Evolutionary conservation across 1,140 invertebrate species (phyloP).

Genomic region (Doryteuthis pealeii): DNA sequence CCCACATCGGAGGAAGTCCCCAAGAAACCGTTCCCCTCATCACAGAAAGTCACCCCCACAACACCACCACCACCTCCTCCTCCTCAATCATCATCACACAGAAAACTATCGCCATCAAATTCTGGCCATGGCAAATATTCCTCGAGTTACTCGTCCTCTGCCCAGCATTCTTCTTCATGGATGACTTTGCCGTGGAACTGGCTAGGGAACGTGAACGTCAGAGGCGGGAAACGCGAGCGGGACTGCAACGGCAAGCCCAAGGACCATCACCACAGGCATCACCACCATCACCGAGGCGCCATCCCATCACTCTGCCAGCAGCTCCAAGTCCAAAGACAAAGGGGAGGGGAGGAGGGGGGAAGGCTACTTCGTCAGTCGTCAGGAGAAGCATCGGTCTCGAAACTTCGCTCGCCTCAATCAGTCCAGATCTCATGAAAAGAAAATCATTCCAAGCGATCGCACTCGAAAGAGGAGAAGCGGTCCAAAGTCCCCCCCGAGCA

Average conservation of each 20-base stretch:
- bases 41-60: too few relatives aligned
- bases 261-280: conserved; percentile 29
- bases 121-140: not conserved
- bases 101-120: conserved; percentile 8
- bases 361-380: too few relatives aligned
- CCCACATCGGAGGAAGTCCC: conserved; percentile 19
- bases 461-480: not conserved
- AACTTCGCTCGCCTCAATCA: not conserved
- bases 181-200: conserved; percentile 47
- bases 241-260: not conserved
- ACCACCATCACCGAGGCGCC: not conserved
- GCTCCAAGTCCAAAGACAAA: conserved; percentile 14
- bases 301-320: not conserved
- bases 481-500: conserved; percentile 26
- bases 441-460: conserved; percentile 12
- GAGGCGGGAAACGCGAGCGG: conserved; percentile 33
- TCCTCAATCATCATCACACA: not conserved
- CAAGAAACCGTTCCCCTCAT: conserved; percentile 24
- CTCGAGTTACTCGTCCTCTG: not conserved
- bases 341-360: not conserved
- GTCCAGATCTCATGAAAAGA: not conserved
- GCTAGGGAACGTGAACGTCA: conserved; percentile 48
- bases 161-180: not conserved
- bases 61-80: not conserved
- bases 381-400: not conserved